Base-by-base conservation (phyloP, 2,797 vertebrate genomes). In the Petrocephalus schoutedeni region DNA sequence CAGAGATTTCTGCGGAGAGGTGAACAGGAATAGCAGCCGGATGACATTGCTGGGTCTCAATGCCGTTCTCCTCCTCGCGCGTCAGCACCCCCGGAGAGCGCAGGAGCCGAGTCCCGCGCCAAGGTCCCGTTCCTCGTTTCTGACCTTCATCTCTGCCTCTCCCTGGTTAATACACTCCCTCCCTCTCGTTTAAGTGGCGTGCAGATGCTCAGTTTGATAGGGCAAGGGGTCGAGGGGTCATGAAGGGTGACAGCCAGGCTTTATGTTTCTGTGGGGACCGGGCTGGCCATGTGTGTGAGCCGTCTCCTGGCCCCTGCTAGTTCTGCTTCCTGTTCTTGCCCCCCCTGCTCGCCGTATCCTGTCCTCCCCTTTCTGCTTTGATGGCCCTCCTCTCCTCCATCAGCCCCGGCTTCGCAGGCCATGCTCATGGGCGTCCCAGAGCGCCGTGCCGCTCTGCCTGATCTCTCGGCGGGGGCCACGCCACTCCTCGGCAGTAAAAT, bases 21-120 rank as follows among this genome's bases (percentile, higher is more conserved):
- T 9, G 87, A 89, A 19, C 87, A 88, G 87, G 87, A 92, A 87
- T 90, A 91, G 91, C 86, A 88, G 59, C 90, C 87, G 19, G 88
- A 89, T 87, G 87, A 88, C 57, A 64, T 80, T 58, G 87, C 77
- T 59, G 67, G 32, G 67, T 74, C 41, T 74, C 67, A 74, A 19
- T 74, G 36, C 16, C 71, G 71, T 77, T n/a, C 36, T 77, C 2
- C 71, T 45, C 71, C 36, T 77, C 0, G 36, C 71, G 0, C 36
- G 41, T 77, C 71, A n/a, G 71, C 36, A 3, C 36, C 16, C 36
- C 67, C 19, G 10, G 28, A 67, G 59, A 64, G 21, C 5, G 2
- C 2, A 21, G 4, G 64, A 71, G 64, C 64, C 28, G 0, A 77
- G 71, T 45, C 4, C 4, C 36, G 32, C 7, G 36, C 2, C 82